Percentiles rank a stretch among this genome's conserved stretches.
phyloP scores from a whole-genome alignment of 2,888 invertebrate genomes.

The Eulithis testata region DNA sequence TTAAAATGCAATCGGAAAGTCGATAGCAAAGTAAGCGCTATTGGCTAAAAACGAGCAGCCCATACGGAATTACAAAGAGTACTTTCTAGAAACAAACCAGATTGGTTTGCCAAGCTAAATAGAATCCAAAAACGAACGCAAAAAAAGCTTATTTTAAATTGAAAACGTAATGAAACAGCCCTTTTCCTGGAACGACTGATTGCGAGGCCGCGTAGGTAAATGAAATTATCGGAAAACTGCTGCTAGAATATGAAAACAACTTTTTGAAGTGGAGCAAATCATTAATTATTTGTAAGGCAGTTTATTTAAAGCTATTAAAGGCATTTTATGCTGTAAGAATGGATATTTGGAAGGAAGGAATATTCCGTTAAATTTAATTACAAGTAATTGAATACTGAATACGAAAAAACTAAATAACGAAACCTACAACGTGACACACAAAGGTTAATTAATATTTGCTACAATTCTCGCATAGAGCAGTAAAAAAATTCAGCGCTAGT shows the following conservation, averaged over 20 bases:
- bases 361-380: neutral
- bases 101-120: neutral
- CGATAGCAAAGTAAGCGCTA: no score
- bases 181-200: constrained; percentile 23
- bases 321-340: neutral
- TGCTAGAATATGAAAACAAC: constrained; percentile 20
- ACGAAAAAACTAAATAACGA: no score
- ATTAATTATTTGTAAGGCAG: constrained; percentile 17
- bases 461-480: no score
- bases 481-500: no score
- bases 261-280: constrained; percentile 15
- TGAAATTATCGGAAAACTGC: constrained; percentile 25
- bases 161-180: constrained; percentile 4
- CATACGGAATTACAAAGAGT: neutral
- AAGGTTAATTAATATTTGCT: no score
- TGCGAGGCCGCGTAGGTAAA: constrained; percentile 20
- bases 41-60: neutral
- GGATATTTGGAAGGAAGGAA: neutral
- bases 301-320: constrained; percentile 4
- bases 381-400: neutral
- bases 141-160: neutral
- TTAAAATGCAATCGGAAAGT: no score
- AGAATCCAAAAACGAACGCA: neutral
- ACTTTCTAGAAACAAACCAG: neutral
- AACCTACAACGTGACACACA: no score